These are phyloP conservation scores for Girardinus metallicus DNA, from an alignment of 2,797 vertebrate genomes.

Conservation along the genomic window DNA sequence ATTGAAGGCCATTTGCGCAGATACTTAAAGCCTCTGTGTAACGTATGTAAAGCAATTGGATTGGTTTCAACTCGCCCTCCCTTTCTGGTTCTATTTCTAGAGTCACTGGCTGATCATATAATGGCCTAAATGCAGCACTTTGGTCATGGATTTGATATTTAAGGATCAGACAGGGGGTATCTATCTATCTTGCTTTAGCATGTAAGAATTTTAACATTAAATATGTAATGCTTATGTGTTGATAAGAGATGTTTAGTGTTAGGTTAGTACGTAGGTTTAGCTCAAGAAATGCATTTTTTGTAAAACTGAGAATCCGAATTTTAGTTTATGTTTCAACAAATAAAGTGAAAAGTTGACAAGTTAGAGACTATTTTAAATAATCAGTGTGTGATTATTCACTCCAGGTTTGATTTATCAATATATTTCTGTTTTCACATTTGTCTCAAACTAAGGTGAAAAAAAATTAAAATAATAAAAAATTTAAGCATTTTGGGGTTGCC, in stretches of 20 bases:
- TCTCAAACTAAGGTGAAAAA: background rate
- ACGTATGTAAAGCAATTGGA: background rate
- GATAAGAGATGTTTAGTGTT: background rate
- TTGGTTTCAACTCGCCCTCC: background rate
- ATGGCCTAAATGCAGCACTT: background rate
- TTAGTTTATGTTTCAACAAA: background rate
- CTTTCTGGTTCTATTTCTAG: conserved; percentile 8
- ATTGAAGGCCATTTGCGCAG: background rate
- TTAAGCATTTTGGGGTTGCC: no score
- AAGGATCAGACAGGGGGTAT: background rate
- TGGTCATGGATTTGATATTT: background rate
- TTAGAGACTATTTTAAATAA: background rate
- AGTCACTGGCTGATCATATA: background rate
- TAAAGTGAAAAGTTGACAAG: background rate
- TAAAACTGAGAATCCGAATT: background rate
- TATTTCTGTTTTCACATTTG: background rate
- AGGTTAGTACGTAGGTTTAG: background rate
- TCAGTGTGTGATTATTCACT: background rate
- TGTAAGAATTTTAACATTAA: background rate
- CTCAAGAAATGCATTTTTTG: background rate
- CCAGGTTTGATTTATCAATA: background rate
- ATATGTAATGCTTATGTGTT: background rate
- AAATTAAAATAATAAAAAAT: background rate
- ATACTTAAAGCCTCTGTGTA: background rate
- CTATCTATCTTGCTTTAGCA: background rate